Evolutionary conservation across 2,888 invertebrate species (phyloP).

Genomic region (Prostheceraeus crozeri): DNA sequence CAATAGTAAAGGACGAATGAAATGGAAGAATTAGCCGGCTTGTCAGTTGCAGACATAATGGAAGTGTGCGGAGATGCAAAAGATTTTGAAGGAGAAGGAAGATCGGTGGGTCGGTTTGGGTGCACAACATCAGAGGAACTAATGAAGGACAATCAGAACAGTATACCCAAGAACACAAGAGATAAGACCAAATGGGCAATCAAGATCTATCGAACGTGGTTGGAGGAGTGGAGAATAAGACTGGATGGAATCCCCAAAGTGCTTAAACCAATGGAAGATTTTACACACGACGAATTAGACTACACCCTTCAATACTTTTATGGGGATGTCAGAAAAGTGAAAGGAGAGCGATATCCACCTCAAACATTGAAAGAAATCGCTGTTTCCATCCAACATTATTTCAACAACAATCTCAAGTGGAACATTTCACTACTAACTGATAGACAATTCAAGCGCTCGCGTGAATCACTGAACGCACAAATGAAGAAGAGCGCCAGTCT

Average conservation of each 20-base stretch:
- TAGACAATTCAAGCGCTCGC: not conserved
- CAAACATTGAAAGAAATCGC: constrained; percentile 25
- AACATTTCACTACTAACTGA: constrained; percentile 23
- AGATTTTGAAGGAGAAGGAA: too few species aligned
- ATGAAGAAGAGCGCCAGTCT: constrained; percentile 19
- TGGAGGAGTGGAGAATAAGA: constrained; percentile 29
- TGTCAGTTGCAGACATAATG: too few species aligned
- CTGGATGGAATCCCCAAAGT: constrained; percentile 15
- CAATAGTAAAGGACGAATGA: too few species aligned
- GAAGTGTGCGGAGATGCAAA: too few species aligned
- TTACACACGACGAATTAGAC: constrained; percentile 9
- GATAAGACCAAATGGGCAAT: constrained; percentile 29
- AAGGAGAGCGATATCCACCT: constrained; percentile 21
- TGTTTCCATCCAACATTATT: constrained; percentile 12
- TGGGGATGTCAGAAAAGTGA: not conserved
- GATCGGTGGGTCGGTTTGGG: too few species aligned
- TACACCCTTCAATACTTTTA: constrained; percentile 13
- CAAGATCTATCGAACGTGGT: constrained; percentile 18
- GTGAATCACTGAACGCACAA: constrained; percentile 14
- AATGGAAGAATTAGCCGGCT: too few species aligned
- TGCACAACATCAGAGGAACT: constrained; percentile 2
- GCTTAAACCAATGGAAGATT: constrained; percentile 18
- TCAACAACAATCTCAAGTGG: constrained; percentile 13
- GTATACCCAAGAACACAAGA: constrained; percentile 7
- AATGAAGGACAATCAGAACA: constrained; percentile 3